Evolutionary conservation across 2,113 vertebrate genomes (phyloP).

Genomic region (Cacatua alba): DNA sequence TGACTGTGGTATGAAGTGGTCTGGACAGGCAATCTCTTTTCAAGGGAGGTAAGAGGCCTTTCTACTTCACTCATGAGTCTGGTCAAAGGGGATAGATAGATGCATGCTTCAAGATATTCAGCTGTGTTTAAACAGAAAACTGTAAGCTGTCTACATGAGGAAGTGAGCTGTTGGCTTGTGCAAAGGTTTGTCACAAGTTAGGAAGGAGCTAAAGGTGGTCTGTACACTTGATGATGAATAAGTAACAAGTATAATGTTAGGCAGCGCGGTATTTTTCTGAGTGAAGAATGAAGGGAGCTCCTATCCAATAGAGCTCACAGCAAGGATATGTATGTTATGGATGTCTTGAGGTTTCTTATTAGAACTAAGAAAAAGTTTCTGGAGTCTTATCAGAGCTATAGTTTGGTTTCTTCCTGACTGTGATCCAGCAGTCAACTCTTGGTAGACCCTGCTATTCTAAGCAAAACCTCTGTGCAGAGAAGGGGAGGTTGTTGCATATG

Average conservation of each 20-base stretch:
- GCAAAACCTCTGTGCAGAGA: not conserved
- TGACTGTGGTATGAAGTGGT: not conserved
- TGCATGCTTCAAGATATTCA: not conserved
- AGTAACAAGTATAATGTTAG: not conserved
- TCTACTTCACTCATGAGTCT: not conserved
- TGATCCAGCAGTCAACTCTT: not conserved
- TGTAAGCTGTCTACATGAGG: not conserved
- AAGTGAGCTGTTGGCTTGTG: not conserved
- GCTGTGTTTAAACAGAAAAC: not conserved
- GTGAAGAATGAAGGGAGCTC: not conserved
- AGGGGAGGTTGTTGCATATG: not conserved
- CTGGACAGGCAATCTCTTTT: not conserved
- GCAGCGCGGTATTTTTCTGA: not conserved
- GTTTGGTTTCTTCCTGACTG: not conserved
- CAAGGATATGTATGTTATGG: not conserved
- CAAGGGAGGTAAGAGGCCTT: not conserved
- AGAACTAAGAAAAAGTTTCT: not conserved
- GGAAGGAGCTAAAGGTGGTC: not conserved
- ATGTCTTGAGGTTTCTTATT: not conserved
- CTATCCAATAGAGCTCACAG: not conserved
- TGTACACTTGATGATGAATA: not conserved
- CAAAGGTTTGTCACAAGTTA: not conserved
- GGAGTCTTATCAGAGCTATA: not conserved
- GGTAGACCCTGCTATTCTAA: not conserved
- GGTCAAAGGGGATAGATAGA: not conserved